Conservation (phyloP, 2,888 invertebrate genomes). For the Oegoconia quadripuncta region DNA sequence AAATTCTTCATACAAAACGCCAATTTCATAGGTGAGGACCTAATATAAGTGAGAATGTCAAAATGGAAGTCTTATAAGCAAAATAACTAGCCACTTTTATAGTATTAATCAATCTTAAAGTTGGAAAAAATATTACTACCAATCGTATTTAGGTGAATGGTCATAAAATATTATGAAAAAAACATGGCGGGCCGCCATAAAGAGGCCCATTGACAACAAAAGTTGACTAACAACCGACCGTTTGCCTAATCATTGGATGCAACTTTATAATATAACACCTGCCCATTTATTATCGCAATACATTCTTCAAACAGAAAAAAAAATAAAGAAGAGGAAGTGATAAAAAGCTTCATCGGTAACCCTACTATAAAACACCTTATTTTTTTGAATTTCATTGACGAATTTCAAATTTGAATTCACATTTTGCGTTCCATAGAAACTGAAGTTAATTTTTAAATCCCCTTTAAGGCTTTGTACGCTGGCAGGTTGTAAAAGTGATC, state of each 20-base stretch:
- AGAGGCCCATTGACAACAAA: conserved; percentile 48
- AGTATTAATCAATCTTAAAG: conserved; percentile 14
- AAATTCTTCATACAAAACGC: too few relatives aligned
- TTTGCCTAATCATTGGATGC: conserved; percentile 65
- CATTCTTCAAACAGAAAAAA: conserved; percentile 42
- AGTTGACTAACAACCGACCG: conserved; percentile 42
- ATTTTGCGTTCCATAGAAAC: conserved; percentile 32
- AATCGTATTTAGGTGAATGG: conserved; percentile 17
- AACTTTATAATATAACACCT: conserved; percentile 60
- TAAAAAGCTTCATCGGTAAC: conserved; percentile 55
- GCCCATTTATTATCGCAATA: conserved; percentile 65
- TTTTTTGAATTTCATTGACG: conserved; percentile 58
- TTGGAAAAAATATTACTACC: conserved; percentile 11
- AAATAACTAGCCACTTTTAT: conserved; percentile 5
- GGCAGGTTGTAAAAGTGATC: conserved; percentile 31
- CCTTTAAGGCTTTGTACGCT: conserved; percentile 21
- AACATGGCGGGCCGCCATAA: conserved; percentile 39
- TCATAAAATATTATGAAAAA: conserved; percentile 33
- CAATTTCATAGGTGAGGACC: too few relatives aligned
- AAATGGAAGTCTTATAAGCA: neutral
- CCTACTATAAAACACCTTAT: conserved; percentile 51
- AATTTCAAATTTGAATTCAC: conserved; percentile 27
- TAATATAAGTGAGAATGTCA: too few relatives aligned
- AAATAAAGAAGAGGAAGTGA: conserved; percentile 67
- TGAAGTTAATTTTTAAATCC: conserved; percentile 30